Conservation (phyloP, 1,140 invertebrate genomes). For the Heliconius melpomene region DNA sequence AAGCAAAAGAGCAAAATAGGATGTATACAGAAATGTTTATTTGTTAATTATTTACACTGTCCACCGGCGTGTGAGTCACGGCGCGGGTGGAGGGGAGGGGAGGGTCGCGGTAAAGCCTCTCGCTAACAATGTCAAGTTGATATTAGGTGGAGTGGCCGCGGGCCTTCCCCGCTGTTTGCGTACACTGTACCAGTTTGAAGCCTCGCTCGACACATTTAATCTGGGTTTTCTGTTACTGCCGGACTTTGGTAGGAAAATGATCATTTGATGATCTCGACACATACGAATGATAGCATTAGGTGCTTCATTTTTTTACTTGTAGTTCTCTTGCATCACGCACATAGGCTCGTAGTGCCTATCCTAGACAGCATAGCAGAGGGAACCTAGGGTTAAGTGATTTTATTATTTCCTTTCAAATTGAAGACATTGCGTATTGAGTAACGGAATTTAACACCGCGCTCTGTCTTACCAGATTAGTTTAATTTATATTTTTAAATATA, state of each 20-base stretch:
- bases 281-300: neutral
- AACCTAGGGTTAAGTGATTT: too few relatives aligned
- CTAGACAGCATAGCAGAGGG: too few relatives aligned
- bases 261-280: neutral
- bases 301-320: neutral
- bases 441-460: too few relatives aligned
- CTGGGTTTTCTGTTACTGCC: neutral
- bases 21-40: neutral
- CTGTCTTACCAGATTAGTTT: too few relatives aligned
- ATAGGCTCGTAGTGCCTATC: too few relatives aligned
- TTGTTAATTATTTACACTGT: neutral
- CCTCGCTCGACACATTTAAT: neutral
- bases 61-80: slow-evolving; percentile 7
- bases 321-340: too few relatives aligned
- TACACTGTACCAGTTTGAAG: neutral
- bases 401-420: too few relatives aligned
- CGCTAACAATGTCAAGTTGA: slow-evolving; percentile 14
- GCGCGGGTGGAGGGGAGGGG: neutral
- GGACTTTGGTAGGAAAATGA: too few relatives aligned
- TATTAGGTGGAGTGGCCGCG: neutral
- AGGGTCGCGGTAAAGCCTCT: slow-evolving; percentile 19
- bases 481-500: too few relatives aligned
- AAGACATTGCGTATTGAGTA: too few relatives aligned
- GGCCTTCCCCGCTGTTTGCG: neutral
- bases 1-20: neutral